Base-by-base conservation (phyloP, 64 coral and sea anemone genomes). In the Pocillopora damicornis region DNA sequence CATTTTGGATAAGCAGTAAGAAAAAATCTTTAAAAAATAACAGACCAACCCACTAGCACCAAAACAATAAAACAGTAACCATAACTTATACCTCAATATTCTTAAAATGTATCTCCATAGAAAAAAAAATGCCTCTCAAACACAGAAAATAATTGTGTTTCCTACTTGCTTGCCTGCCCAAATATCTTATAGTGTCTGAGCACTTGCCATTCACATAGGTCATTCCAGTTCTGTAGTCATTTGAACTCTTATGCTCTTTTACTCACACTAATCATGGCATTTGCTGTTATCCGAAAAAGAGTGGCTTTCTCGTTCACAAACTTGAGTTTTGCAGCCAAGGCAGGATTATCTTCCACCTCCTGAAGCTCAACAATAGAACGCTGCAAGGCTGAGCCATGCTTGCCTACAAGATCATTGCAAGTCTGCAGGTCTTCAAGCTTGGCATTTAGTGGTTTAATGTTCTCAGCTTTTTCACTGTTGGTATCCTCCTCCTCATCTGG, bases 231-330 rank as follows among this genome's bases (percentile, higher is more conserved):
- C 12, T 79, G 34, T 17, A 5, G 2, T 4, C 18, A 30, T 18
- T 79, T n/a, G 5, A 20, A 59, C 34, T 14, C 11, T 0, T 60
- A 34, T 26, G 18, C 37, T n/a, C 20, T 45, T 0, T 75, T 30
- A 95, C 97, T 95, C 89, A 99, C 97, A 93, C 93, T 99, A 23
- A 99, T 99, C 97, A 99, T 99, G 62, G 97, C 97, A 93, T 95
- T 99, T 74, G 97, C 91, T 75, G 97, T 99, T 58, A 99, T 99
- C 76, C 97, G 88, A 75, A 99, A 99, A 67, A 99, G 79, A 38
- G 97, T 99, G 58, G 97, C 94, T 66, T 99, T 99, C 79, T 99
- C 97, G 51, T 99, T 99, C 42, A 99, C 97, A 68, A 90, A 57
- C 63, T 99, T 99, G 6, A 99, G 78, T 67, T 95, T 99, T 51